Base-by-base conservation (phyloP, 2,113 vertebrate genomes). In the Chaenocephalus aceratus region DNA sequence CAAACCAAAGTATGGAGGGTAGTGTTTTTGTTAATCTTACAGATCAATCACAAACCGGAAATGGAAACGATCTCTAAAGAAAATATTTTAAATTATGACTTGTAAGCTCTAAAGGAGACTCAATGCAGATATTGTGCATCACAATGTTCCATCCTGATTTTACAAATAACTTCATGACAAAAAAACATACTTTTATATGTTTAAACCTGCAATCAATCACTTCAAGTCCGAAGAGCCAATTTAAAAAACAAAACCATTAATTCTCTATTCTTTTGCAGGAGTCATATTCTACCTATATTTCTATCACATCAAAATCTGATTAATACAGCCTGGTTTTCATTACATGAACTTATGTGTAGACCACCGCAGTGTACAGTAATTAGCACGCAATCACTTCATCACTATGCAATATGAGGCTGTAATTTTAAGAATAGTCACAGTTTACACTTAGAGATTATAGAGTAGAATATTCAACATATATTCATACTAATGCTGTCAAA, bases 381-480 rank as follows among this genome's bases (percentile, higher is more conserved):
- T 49, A 71, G 54, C 18, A 74, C 58, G 64, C 21, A 77, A 62
- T 85, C 72, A n/a, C 66, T 80, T 83, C 73, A 83, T 85, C 68
- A 56, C n/a, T 71, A 44, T 66, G 45, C 44, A 77, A 84, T 86
- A 65, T 58, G 10, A 58, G 59, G 59, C 41, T 72, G 68, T 59
- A 51, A 34, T 60, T 18, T 65, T 80, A 68, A 64, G 26, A 54
- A 56, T 30, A 77, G 21, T 75, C 18, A 30, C 34, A 65, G 15
- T 69, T 74, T 53, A 78, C 54, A 65, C 18, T 18, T 77, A 26
- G 26, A 26, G 26, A 26, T 26, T 26, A 2, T 26, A 26, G 26
- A 30, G 70, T 60, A 58, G n/a, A 61, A n/a, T 26, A 73, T 36
- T 41, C 18, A 63, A 71, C 61, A 72, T 2, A 1, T 58, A 16